phyloP scores from a whole-genome alignment of 64 coral and sea anemone genomes.

The Acropora tenuis region DNA sequence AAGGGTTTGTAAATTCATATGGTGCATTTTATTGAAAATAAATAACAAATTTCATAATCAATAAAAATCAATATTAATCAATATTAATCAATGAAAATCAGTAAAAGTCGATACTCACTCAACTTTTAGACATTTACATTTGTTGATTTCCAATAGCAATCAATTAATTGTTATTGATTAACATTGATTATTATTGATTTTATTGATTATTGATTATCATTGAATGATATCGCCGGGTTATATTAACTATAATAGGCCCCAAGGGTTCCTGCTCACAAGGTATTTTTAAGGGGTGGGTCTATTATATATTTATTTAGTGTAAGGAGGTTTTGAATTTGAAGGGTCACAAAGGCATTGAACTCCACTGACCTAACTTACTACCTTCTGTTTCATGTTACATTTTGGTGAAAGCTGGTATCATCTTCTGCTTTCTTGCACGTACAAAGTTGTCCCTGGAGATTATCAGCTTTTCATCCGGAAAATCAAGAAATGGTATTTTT shows the following conservation, averaged over 20 bases:
- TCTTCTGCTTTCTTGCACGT: conserved; percentile 21
- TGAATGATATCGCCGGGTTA: neutral
- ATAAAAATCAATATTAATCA: too few species aligned
- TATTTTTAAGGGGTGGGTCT: neutral
- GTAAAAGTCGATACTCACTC: too few species aligned
- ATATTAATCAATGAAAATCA: too few species aligned
- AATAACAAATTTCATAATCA: too few species aligned
- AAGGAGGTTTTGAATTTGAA: neutral
- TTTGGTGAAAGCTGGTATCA: neutral
- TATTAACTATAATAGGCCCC: neutral
- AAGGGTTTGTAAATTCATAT: too few species aligned
- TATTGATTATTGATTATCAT: too few species aligned
- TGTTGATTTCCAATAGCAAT: too few species aligned
- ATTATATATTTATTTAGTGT: too few species aligned
- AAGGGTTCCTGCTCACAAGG: conserved; percentile 30
- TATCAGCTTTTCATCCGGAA: neutral
- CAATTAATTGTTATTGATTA: too few species aligned
- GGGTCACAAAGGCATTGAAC: neutral
- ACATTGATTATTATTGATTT: too few species aligned
- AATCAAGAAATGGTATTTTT: neutral
- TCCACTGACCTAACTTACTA: neutral
- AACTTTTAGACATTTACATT: too few species aligned
- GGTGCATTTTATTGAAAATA: too few species aligned
- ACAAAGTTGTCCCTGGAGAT: neutral
- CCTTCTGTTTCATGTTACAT: neutral